These are phyloP conservation scores for Lochmaea crataegi DNA, from an alignment of 2,888 invertebrate genomes.

Conservation along the genomic window DNA sequence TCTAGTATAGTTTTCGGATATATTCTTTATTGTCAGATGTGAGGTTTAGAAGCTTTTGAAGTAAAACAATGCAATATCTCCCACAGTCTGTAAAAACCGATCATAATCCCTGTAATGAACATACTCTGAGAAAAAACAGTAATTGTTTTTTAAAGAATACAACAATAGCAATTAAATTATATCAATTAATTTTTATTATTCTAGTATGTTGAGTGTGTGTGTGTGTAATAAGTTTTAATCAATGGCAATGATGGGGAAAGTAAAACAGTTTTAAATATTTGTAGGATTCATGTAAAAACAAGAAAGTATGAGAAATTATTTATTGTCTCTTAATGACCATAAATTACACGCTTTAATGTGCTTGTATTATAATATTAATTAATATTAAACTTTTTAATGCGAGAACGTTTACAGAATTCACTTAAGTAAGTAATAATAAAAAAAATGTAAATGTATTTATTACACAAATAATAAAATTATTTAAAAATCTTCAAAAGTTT, in stretches of 20 bases:
- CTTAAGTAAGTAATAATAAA: too few relatives aligned
- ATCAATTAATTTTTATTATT: slow-evolving; percentile 1
- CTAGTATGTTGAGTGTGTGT: background rate
- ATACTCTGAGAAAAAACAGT: background rate
- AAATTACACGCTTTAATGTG: background rate
- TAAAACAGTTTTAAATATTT: slow-evolving; percentile 1
- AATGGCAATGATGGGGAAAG: slow-evolving; percentile 12
- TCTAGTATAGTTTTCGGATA: too few relatives aligned
- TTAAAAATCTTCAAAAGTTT: too few relatives aligned
- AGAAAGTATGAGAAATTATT: slow-evolving; percentile 10
- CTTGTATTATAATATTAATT: background rate
- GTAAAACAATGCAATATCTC: background rate
- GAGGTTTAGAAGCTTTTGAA: too few relatives aligned
- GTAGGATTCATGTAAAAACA: background rate
- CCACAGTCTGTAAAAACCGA: background rate
- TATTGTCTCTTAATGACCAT: background rate
- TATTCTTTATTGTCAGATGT: too few relatives aligned
- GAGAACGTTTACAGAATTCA: background rate
- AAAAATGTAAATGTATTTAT: too few relatives aligned
- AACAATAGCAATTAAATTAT: slow-evolving; percentile 8
- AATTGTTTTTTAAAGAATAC: background rate
- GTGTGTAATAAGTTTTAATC: background rate
- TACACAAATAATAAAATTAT: too few relatives aligned
- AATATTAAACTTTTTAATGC: background rate
- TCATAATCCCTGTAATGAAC: background rate